Evolutionary conservation across 2,113 vertebrate genomes (phyloP).

Genomic region (Neotoma lepida): DNA sequence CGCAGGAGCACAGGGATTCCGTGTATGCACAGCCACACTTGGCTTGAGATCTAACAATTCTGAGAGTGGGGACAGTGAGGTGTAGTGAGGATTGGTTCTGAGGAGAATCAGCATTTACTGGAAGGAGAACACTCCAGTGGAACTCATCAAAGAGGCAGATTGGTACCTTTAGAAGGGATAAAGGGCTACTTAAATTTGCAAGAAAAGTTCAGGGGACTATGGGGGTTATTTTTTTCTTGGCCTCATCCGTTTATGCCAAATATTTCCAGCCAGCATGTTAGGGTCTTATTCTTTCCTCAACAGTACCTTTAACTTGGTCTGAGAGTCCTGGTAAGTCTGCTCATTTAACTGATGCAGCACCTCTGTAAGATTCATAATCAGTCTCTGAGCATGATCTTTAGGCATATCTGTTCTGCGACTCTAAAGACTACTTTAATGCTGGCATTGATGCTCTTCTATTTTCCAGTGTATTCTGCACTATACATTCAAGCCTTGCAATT

Average conservation of each 20-base stretch:
- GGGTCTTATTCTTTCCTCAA: conserved; percentile 41
- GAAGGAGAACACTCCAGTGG: not conserved
- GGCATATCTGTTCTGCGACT: conserved; percentile 12
- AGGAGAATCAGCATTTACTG: conserved; percentile 6
- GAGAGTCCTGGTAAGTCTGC: conserved; percentile 7
- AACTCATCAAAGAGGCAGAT: conserved; percentile 20
- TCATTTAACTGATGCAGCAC: conserved; percentile 31
- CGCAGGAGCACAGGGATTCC: not conserved
- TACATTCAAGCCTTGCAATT: conserved; percentile 54
- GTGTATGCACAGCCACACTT: not conserved
- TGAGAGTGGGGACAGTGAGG: not conserved
- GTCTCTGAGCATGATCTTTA: conserved; percentile 39
- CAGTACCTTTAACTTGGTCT: conserved; percentile 38
- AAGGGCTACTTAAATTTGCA: conserved; percentile 15
- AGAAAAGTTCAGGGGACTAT: not conserved
- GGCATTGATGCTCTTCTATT: conserved; percentile 20
- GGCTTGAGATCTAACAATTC: not conserved
- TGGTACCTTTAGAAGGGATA: not conserved
- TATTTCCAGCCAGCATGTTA: conserved; percentile 7
- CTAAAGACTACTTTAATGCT: conserved; percentile 43
- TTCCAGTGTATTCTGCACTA: conserved; percentile 35
- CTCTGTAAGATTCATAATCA: conserved; percentile 53
- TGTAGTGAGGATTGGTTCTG: not conserved
- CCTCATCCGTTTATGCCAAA: conserved; percentile 44
- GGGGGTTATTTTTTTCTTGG: conserved; percentile 21